Evolutionary conservation across 1,140 invertebrate species (phyloP), one percentile per base, ranked within the genome.

Genomic region (Drosophila tani): DNA sequence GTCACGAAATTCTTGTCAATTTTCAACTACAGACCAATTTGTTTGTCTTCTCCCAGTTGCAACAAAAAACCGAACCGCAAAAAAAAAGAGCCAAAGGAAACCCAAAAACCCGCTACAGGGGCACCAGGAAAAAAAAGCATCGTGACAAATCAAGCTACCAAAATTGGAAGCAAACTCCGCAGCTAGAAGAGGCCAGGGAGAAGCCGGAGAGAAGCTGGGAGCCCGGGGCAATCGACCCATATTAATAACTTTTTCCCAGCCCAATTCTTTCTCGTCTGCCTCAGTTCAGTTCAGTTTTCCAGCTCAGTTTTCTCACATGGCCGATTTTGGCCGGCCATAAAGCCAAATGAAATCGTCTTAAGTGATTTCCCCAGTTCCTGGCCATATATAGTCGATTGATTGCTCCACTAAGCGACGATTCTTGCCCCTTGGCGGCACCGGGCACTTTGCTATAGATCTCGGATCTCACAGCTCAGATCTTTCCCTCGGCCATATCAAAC

Each of bases 1-100:
- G 91, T 92, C 91, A 92, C 91, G 91, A 92, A 92, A 91, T 92
- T 92, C 91, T 92, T 92, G 91, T 92, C 91, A 92, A 92, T 92
- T 92, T 92, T 92, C 86, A 88, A 92, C 88, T 92, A 91, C 85
- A 91, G 91, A 92, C 91, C 91, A 92, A 92, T 92, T 92, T 92
- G 91, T 92, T 92, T 91, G 81, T 91, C 81, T 92, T 88, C 83
- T 81, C 83, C 81, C 59, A 51, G 75, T 74, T 82, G 78, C 67
- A 69, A 88, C 55, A 75, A 82, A 63, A 71, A 71, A 43, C 29
- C 19, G 45, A 73, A 74, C 51, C 14, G 17, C 47, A 63, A 40
- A 47, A 45, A 32, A 47, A 47, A 53, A 50, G 63, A 49, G 49
- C 41, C 51, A 45, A 49, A 24, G 32, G 21, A 55, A 49, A 46